Conservation (phyloP, 2,797 vertebrate genomes). For the Chelidonichthys spinosus region DNA sequence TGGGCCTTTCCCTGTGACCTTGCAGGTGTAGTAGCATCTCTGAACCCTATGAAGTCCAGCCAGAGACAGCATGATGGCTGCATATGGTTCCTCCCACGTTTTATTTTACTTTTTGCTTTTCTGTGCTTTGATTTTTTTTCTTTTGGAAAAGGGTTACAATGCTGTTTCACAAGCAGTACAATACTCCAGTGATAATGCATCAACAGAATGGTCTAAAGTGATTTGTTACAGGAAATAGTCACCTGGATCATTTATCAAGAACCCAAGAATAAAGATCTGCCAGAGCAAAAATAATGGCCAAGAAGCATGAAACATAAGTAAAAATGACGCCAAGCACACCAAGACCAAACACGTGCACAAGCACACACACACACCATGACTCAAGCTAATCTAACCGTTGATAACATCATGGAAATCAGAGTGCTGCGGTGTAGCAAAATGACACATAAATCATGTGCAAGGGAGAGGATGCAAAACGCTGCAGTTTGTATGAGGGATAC, state of each 20-base stretch:
- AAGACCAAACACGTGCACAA: constrained; percentile 14
- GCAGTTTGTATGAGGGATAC: constrained; percentile 68
- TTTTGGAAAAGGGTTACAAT: constrained; percentile 16
- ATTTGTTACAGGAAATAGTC: constrained; percentile 40
- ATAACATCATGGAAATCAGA: constrained; percentile 74
- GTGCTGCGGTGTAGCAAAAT: constrained; percentile 57
- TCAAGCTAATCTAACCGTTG: constrained; percentile 70
- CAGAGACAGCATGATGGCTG: neutral
- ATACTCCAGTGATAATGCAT: constrained; percentile 9
- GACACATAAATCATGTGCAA: constrained; percentile 78
- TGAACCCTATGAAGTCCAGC: constrained; percentile 31
- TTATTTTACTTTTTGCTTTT: neutral
- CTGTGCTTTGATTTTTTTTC: constrained; percentile 15
- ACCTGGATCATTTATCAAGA: constrained; percentile 37
- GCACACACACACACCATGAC: constrained; percentile 44
- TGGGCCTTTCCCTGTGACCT: constrained; percentile 45
- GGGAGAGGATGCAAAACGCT: constrained; percentile 61
- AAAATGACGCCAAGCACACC: constrained; percentile 41
- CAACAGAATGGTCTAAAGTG: constrained; percentile 5
- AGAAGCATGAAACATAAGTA: constrained; percentile 27
- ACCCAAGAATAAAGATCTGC: constrained; percentile 34
- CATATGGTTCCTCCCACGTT: neutral
- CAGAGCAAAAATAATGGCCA: constrained; percentile 6
- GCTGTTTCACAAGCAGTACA: constrained; percentile 3
- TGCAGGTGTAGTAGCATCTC: constrained; percentile 40